These are phyloP conservation scores for Lagria hirta DNA, from an alignment of 2,888 invertebrate species.

Conservation along the genomic window DNA sequence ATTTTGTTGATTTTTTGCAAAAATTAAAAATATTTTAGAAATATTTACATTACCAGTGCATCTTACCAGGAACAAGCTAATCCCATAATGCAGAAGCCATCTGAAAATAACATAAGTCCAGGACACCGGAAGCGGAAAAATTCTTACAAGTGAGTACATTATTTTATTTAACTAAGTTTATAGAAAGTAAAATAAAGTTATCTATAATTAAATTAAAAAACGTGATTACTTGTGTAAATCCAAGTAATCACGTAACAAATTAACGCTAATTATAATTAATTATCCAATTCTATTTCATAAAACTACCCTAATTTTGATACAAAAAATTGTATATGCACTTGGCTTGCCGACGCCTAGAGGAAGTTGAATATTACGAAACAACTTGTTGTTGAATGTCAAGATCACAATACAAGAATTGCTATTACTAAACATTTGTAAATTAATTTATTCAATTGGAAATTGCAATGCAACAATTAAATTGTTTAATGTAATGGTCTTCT, in stretches of 20 bases:
- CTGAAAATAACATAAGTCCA: slow-evolving; percentile 42
- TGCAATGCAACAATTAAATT: background rate
- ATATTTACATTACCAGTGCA: slow-evolving; percentile 46
- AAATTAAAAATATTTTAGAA: slow-evolving; percentile 36
- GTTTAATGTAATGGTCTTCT: background rate
- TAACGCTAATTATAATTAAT: background rate
- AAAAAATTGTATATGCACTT: background rate
- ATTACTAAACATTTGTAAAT: background rate
- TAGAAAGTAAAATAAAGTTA: too few species aligned
- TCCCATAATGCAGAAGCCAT: slow-evolving; percentile 44
- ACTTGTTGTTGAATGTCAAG: too few species aligned
- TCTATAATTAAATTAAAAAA: background rate
- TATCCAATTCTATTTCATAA: background rate
- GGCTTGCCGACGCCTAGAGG: too few species aligned
- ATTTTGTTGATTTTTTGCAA: slow-evolving; percentile 7
- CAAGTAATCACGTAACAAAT: too few species aligned
- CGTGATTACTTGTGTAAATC: background rate
- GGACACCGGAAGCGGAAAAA: slow-evolving; percentile 56
- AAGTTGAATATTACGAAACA: too few species aligned
- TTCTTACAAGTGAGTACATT: slow-evolving; percentile 31
- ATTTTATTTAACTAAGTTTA: too few species aligned
- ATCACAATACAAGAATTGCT: background rate
- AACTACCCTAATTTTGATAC: background rate
- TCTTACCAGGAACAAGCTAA: slow-evolving; percentile 38
- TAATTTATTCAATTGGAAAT: background rate